Base-by-base conservation (phyloP, 1,140 invertebrate genomes). In the Saccostrea glomerata region DNA sequence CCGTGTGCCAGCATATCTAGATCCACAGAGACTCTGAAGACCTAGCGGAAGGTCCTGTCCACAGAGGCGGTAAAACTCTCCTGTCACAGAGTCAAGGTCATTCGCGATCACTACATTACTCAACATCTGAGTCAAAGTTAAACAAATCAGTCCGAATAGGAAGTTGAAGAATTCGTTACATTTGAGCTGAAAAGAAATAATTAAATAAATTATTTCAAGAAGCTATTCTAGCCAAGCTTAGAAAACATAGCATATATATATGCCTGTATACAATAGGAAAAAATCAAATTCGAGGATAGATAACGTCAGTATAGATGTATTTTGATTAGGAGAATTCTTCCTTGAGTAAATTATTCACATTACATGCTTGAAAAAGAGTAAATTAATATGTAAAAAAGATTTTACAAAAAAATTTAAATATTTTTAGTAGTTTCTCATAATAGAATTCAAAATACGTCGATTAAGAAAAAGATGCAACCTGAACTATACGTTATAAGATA, bases 1-100 rank as follows among this genome's bases (percentile, higher is more conserved):
- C 25, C 30, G 23, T 36, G 25, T 30, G 0, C 15, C 25, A 13
- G 70, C 70, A 30, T 73, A 73, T 36, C 70, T 73, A 15, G 70
- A 73, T 15, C 70, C 70, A 73, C 70, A 73, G 11, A 73, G 70
- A 73, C 70, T 73, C 25, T 73, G 70, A 30, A 73, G 25, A 30
- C 70, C 70, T 1, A 73, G 70, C 11, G 23, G 30, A 6, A 73
- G 25, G 25, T 73, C 70, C 23, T 25, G 11, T 15, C 70, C 70
- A 73, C 70, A 73, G 5, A 73, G 70, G 13, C 70, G 23, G 25
- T 73, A 73, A 30, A 30, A 73, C 13, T 25, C 13, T 30, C 23
- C 25, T 2, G 23, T 73, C 25, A 73, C 7, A 13, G 70, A 30
- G 11, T 30, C 13, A 30, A 15, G 25, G 11, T 30, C 70, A 36